Percentiles rank a stretch among this genome's conserved stretches.
These are phyloP conservation scores for Carettochelys insculpta DNA, from an alignment of 2,113 vertebrate species.

Conservation along the genomic window DNA sequence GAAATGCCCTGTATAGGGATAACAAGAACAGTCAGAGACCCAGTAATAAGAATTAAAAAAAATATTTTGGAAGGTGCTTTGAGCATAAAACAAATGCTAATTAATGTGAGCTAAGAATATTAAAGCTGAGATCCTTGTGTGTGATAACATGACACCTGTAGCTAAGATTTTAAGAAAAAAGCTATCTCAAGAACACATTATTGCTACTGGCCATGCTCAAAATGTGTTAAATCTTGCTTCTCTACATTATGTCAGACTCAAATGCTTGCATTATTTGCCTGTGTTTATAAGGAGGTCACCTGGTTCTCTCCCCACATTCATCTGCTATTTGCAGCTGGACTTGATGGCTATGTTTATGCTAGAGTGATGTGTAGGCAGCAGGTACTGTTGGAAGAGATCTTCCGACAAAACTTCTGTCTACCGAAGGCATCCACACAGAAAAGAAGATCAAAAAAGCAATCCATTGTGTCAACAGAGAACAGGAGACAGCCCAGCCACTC, in stretches of 20 bases:
- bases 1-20: neutral
- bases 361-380: neutral
- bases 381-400: neutral
- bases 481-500: too few relatives aligned
- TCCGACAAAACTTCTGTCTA: too few relatives aligned
- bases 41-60: neutral
- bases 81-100: neutral
- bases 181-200: neutral
- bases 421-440: too few relatives aligned
- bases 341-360: too few relatives aligned
- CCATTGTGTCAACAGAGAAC: too few relatives aligned
- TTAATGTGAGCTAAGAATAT: neutral
- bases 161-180: neutral
- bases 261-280: neutral
- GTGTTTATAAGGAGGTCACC: fast-evolving
- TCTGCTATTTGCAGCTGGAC: fast-evolving
- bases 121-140: neutral
- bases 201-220: fast-evolving
- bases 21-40: neutral
- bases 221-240: neutral
- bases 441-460: too few relatives aligned
- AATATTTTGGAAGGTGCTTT: neutral
- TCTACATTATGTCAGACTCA: neutral
- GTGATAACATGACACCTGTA: neutral
- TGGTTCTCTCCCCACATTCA: fast-evolving